Base-by-base conservation (phyloP, 2,113 vertebrate species). In the Stegostoma tigrinum region DNA sequence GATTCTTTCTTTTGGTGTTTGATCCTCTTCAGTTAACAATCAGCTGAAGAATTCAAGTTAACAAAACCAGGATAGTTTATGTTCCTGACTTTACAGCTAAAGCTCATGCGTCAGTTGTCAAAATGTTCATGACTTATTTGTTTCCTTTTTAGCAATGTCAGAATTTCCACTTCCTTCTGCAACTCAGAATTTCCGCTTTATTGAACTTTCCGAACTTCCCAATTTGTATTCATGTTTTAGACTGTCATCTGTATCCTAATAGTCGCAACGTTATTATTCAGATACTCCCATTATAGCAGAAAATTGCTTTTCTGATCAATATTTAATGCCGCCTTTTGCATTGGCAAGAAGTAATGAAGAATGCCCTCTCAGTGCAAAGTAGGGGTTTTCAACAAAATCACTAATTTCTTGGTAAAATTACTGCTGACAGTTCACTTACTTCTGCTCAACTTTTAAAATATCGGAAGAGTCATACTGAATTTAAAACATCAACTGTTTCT, bases 101-200 rank as follows among this genome's bases (percentile, higher is more conserved):
- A 93, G 34, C 38, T 67, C 66, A 67, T 19, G 42, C 55, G 55
- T 64, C 27, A 34, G 23, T 91, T 64, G 30, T 15, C 30, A 91
- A 19, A 91, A 64, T 34, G 17, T 93, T 93, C 89, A 38, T 93
- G 89, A 67, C 61, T 93, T 93, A 66, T 34, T 90, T 19, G 17
- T 93, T 93, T 93, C 89, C 89, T 38, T 93, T 75, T 66, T 93
- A 66, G 61, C 21, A 21, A n/a, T 90, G 34, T 93, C 89, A 93
- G 61, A 93, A 93, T 66, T 66, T 66, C 89, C 89, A 93, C 89
- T 66, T 93, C 89, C 34, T 93, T 93, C 61, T 64, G 19, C 8
- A 93, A 93, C 89, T 66, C 89, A 64, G 87, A 90, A 64, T 93
- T 66, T 93, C 89, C 34, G 64, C 61, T 93, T 93, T 93, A 93